Evolutionary conservation across 2,888 invertebrate genomes (phyloP), one percentile per base, ranked within the genome.

Genomic region (Watsonalla binaria): DNA sequence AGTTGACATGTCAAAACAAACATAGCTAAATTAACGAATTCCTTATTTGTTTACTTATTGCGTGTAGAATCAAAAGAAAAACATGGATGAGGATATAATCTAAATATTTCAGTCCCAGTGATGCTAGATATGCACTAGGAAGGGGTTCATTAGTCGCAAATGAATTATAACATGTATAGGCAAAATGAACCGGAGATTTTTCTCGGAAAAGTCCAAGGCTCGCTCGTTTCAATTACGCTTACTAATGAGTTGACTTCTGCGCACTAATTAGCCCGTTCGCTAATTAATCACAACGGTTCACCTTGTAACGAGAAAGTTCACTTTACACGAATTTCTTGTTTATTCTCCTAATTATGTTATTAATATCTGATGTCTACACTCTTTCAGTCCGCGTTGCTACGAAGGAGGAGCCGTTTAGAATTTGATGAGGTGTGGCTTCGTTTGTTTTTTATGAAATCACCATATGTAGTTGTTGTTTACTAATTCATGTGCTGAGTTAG

Each of bases 241-340:
- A 76, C 82, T 87, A 89, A 88, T 86, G 86, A 88, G 84, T 81
- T 78, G 85, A 84, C 82, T 84, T 83, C 74, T 77, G 77, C 76
- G 76, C 76, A 73, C 83, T 88, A 89, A 90, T 90, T 87, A 89
- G 86, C 80, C 79, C 76, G 77, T 75, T 79, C 75, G 78, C 82
- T 87, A 90, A 89, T 89, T 89, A 89, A 84, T 87, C 82, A 83
- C 80, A 76, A 74, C 76, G 75, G 80, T 75, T 82, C 74, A 75
- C 78, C 81, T 82, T 78, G 82, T 78, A 71, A 69, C 71, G 72
- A 66, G 72, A 78, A 78, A 78, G 72, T 78, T 74, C 65, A 74
- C 74, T 78, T 76, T 79, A 74, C 74, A 72, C 70, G 68, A 74
- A 72, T 73, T 74, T 76, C 76, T 80, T 77, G 77, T 79, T 78